Evolutionary conservation across 1,140 invertebrate species (phyloP).

Genomic region (Orchestia grillus): DNA sequence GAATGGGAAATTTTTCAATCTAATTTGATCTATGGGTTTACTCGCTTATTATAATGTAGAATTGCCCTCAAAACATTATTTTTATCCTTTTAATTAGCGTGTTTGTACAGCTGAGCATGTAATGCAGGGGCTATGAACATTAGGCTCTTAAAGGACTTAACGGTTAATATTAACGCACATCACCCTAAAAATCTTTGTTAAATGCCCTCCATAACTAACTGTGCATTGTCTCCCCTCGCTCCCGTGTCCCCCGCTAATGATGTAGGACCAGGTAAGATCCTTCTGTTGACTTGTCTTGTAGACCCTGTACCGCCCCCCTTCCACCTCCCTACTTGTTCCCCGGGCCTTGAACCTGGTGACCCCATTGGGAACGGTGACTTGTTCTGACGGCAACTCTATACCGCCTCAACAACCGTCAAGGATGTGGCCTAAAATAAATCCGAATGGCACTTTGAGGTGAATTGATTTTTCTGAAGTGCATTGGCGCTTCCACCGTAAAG

Average conservation of each 20-base stretch:
- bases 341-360: neutral
- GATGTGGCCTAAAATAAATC: neutral
- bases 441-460: neutral
- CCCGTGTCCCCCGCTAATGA: constrained; percentile 11
- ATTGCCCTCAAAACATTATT: too few species aligned
- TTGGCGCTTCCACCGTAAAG: neutral
- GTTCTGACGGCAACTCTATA: neutral
- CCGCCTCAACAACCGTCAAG: neutral
- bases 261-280: constrained; percentile 54
- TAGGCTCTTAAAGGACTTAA: neutral
- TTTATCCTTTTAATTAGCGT: too few species aligned
- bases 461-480: neutral
- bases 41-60: too few species aligned
- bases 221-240: constrained; percentile 22
- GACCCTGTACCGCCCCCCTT: neutral
- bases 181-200: constrained; percentile 5
- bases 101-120: neutral
- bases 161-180: neutral
- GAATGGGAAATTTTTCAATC: too few species aligned
- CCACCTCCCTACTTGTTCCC: neutral
- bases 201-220: constrained; percentile 49
- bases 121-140: neutral
- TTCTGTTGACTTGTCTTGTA: constrained; percentile 22
- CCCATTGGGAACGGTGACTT: neutral
- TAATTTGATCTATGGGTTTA: too few species aligned